Conservation (phyloP, 2,888 invertebrate genomes). For the Polyploca ridens region DNA sequence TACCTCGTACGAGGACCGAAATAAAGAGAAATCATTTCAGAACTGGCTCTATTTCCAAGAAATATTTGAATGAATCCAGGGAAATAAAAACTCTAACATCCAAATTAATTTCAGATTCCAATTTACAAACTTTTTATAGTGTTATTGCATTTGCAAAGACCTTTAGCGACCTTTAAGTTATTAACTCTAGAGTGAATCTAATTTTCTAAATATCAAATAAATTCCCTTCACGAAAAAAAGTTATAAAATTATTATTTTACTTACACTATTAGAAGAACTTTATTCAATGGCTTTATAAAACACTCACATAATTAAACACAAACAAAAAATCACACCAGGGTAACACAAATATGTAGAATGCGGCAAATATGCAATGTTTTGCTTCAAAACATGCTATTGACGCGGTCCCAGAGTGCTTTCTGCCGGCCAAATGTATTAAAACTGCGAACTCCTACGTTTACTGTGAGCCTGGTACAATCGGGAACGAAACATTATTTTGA, state of each 20-base stretch:
- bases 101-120: too few species aligned
- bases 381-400: slow-evolving; percentile 52
- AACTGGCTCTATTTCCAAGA: too few species aligned
- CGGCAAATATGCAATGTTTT: slow-evolving; percentile 40
- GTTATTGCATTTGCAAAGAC: too few species aligned
- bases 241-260: not conserved
- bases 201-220: too few species aligned
- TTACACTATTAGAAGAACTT: not conserved
- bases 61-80: too few species aligned
- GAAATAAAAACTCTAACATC: too few species aligned
- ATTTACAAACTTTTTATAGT: too few species aligned
- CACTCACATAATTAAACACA: slow-evolving; percentile 23
- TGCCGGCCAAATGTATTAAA: slow-evolving; percentile 31
- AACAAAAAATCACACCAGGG: not conserved
- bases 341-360: slow-evolving; percentile 17
- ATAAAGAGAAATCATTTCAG: too few species aligned
- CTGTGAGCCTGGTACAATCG: slow-evolving; percentile 52
- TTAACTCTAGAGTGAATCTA: too few species aligned
- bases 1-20: too few species aligned
- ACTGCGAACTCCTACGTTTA: slow-evolving; percentile 52
- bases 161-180: too few species aligned
- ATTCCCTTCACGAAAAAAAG: too few species aligned
- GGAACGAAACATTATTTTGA: slow-evolving; percentile 13
- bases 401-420: slow-evolving; percentile 38
- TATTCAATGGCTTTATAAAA: slow-evolving; percentile 19